A percentile compares a stretch with the other conserved stretches of the same genome.
Conservation (phyloP, 2,888 invertebrate species). For the Sialis fuliginosa region DNA sequence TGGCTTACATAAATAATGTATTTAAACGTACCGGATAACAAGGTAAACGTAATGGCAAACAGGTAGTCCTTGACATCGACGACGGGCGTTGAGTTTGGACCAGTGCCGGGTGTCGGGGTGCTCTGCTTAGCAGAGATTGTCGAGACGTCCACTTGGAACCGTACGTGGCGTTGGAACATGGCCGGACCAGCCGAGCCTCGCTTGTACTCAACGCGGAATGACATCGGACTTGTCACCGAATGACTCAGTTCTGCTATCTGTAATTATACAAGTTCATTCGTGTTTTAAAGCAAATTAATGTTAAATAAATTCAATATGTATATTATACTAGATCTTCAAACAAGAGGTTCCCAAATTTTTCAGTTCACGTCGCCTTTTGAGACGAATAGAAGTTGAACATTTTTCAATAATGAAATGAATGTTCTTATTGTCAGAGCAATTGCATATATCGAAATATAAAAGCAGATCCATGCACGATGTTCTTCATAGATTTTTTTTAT, state of each 20-base stretch:
- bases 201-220: slow-evolving; percentile 95
- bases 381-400: too few species aligned
- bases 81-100: slow-evolving; percentile 43
- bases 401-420: too few species aligned
- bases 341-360: too few species aligned
- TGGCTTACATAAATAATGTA: too few species aligned
- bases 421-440: too few species aligned
- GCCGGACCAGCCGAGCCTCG: slow-evolving; percentile 84
- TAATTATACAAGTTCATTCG: slow-evolving; percentile 12
- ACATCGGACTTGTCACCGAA: slow-evolving; percentile 95
- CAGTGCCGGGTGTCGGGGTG: background rate
- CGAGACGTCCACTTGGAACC: slow-evolving; percentile 83
- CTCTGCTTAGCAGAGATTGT: slow-evolving; percentile 31
- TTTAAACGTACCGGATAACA: slow-evolving; percentile 60
- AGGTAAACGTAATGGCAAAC: slow-evolving; percentile 87
- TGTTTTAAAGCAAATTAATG: background rate
- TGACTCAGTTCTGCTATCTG: slow-evolving; percentile 93
- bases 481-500: too few species aligned
- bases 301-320: slow-evolving; percentile 1
- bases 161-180: slow-evolving; percentile 91
- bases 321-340: too few species aligned
- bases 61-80: slow-evolving; percentile 55
- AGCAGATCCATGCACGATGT: too few species aligned
- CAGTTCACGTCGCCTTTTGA: too few species aligned
- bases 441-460: too few species aligned